Conservation (phyloP, 2,888 invertebrate species). For the Hydrotaea cyrtoneurina region DNA sequence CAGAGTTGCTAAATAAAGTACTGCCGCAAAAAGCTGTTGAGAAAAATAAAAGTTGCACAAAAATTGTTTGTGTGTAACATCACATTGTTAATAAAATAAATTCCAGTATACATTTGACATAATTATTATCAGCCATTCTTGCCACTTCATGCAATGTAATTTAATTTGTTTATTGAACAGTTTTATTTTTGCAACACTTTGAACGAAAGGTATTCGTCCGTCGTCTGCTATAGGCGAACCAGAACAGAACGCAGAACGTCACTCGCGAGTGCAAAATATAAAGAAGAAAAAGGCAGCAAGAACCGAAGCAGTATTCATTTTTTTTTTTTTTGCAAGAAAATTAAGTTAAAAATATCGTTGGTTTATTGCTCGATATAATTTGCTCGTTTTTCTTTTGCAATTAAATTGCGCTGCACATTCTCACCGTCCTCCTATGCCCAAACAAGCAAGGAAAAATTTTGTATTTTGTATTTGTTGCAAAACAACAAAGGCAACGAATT, state of each 20-base stretch:
- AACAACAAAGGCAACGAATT: slow-evolving; percentile 41
- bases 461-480: slow-evolving; percentile 51
- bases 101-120: neutral
- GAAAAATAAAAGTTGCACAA: neutral
- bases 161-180: slow-evolving; percentile 33
- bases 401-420: slow-evolving; percentile 61
- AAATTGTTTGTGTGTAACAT: too few relatives aligned
- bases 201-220: slow-evolving; percentile 39
- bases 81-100: too few relatives aligned
- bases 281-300: slow-evolving; percentile 1
- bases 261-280: slow-evolving; percentile 45
- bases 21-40: neutral
- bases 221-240: neutral
- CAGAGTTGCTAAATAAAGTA: slow-evolving; percentile 37
- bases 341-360: slow-evolving; percentile 62
- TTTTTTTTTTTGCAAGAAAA: slow-evolving; percentile 43
- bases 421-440: slow-evolving; percentile 3
- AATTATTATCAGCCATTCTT: slow-evolving; percentile 18
- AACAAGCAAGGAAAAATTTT: slow-evolving; percentile 35
- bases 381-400: slow-evolving; percentile 5
- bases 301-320: slow-evolving; percentile 28
- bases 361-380: slow-evolving; percentile 52
- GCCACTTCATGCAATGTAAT: slow-evolving; percentile 16
- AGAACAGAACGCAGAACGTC: slow-evolving; percentile 57
- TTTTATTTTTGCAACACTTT: slow-evolving; percentile 42